phyloP scores from a whole-genome alignment of 2,888 invertebrate species.

The Volucella bombylans region DNA sequence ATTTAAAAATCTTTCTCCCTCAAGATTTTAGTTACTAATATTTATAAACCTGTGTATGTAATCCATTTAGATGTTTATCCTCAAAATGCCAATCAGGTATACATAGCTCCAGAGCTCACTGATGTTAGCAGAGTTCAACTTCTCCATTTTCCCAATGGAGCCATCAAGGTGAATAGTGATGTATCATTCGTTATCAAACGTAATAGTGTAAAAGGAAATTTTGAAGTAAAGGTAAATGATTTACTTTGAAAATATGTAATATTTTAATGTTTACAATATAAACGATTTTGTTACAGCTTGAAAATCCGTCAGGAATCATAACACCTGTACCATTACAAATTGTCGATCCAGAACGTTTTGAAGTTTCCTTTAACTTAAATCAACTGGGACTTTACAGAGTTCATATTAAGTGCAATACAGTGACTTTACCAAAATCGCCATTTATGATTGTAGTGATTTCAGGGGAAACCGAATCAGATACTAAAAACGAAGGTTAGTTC shows the following conservation, averaged over 20 bases:
- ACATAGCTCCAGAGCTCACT: conserved; percentile 80
- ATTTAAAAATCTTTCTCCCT: neutral
- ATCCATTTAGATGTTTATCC: conserved; percentile 78
- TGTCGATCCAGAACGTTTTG: conserved; percentile 80
- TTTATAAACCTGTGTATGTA: neutral
- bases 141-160: conserved; percentile 80
- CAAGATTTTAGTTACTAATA: neutral
- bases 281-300: conserved; percentile 74
- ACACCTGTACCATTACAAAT: conserved; percentile 75
- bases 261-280: neutral
- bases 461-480: conserved; percentile 73
- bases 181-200: conserved; percentile 79
- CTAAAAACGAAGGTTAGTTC: conserved; percentile 71
- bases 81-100: conserved; percentile 77
- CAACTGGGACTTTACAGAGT: conserved; percentile 80
- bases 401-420: conserved; percentile 81
- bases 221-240: conserved; percentile 79
- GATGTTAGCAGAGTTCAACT: conserved; percentile 80
- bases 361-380: conserved; percentile 76
- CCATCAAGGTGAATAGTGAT: conserved; percentile 77
- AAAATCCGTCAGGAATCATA: conserved; percentile 78
- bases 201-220: conserved; percentile 81
- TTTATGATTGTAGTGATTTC: conserved; percentile 80
- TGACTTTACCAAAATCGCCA: conserved; percentile 79
- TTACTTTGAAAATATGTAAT: neutral